Base-by-base conservation (phyloP, 2,888 invertebrate species). In the Pogonocherus hispidulus region DNA sequence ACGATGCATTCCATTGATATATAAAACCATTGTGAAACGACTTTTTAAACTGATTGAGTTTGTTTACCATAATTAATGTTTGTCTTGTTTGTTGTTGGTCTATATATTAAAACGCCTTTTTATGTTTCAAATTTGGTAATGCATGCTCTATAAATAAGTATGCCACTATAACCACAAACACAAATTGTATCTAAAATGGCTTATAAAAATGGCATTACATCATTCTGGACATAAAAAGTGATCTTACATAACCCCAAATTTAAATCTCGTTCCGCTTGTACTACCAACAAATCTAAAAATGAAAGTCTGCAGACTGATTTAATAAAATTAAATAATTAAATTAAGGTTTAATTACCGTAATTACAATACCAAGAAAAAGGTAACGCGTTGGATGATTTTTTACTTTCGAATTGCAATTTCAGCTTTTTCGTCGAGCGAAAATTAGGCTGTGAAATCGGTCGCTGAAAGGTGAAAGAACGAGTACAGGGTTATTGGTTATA, bases 311-410 rank as follows among this genome's bases (percentile, higher is more conserved):
- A 27, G 22, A 27, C 27, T 51, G 51, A 51, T 51, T 51, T 51
- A 51, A 51, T 23, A 51, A 51, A 51, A 51, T 51, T 51, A 27
- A 51, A 51, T 51, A 51, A 51, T 51, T 23, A 22, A 51, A 51
- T 51, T 51, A 51, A 51, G 51, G 27, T 51, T 51, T 51, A 51
- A 27, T 51, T 51, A 51, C 51, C 51, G 27, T 51, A 49, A 51
- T 51, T 51, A 51, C 51, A 14, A 51, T 14, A 16, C 51, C n/a
- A 27, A 27, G 14, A 27, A 51, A 27, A 51, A 51, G 6, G 6
- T 51, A 27, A 51, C 16, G 27, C 51, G 51, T 51, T 51, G 14
- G 22, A 16, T 51, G 23, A 51, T 51, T 51, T 51, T 27, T 51
- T 51, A 22, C 27, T 16, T 27, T n/a, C 23, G 27, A n/a, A 51